Conservation (phyloP, 2,797 vertebrate genomes). For the Falco novaeseelandiae region DNA sequence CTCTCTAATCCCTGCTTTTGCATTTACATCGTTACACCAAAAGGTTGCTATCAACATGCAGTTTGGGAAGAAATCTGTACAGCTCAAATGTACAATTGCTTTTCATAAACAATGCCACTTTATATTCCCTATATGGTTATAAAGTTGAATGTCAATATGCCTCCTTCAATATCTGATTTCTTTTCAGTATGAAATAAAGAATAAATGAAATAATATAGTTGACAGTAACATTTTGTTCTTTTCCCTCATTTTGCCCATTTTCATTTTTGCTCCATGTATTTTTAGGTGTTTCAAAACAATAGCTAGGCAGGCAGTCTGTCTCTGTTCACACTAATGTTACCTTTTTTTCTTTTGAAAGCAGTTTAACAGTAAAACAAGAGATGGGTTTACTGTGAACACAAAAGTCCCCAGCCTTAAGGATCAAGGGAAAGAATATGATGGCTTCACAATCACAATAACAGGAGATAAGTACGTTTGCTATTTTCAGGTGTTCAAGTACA, state of each 20-base stretch:
- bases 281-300: neutral
- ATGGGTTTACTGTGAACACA: conserved; percentile 97
- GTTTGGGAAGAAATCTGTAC: neutral
- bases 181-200: neutral
- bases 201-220: neutral
- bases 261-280: neutral
- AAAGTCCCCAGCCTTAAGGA: conserved; percentile 96
- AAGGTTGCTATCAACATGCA: neutral
- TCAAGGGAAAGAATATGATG: conserved; percentile 91
- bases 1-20: neutral
- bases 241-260: neutral
- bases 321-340: conserved; percentile 23
- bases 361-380: conserved; percentile 99
- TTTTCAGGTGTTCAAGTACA: neutral
- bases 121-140: neutral
- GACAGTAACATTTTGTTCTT: neutral
- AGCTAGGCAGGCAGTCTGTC: neutral
- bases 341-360: conserved; percentile 82
- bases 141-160: neutral
- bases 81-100: neutral
- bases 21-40: neutral
- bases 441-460: conserved; percentile 96
- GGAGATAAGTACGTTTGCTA: conserved; percentile 88
- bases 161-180: neutral
- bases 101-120: neutral